Evolutionary conservation across 2,888 invertebrate species (phyloP).

Genomic region (Erebia palarica): DNA sequence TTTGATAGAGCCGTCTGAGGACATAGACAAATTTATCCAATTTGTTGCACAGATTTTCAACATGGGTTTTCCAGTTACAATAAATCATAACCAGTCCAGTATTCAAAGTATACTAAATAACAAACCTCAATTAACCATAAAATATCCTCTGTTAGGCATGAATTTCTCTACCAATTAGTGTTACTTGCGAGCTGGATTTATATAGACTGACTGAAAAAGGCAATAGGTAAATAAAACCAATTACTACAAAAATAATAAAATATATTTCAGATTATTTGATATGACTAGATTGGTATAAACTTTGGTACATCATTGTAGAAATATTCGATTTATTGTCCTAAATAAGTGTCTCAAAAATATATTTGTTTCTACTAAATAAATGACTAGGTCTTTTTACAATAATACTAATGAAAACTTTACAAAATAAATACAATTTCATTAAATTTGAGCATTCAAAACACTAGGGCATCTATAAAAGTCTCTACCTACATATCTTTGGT

Average conservation of each 20-base stretch:
- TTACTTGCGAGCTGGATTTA: too few species aligned
- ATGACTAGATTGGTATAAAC: constrained; percentile 66
- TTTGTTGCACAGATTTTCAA: too few species aligned
- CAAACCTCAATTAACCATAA: too few species aligned
- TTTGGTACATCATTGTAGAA: constrained; percentile 50
- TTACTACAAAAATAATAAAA: constrained; percentile 50
- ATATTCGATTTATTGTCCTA: constrained; percentile 43
- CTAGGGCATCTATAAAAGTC: constrained; percentile 67
- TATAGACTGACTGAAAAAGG: not conserved
- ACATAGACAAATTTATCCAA: too few species aligned
- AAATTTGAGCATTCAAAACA: constrained; percentile 73
- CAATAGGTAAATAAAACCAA: constrained; percentile 33
- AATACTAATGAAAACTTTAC: constrained; percentile 28
- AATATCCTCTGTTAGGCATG: too few species aligned
- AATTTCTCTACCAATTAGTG: too few species aligned
- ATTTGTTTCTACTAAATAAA: constrained; percentile 36
- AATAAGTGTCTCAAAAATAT: constrained; percentile 44
- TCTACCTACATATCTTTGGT: constrained; percentile 67
- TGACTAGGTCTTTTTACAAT: constrained; percentile 49
- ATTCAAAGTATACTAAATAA: too few species aligned
- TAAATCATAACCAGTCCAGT: too few species aligned
- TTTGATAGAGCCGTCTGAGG: too few species aligned
- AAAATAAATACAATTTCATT: constrained; percentile 38
- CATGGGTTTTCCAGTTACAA: too few species aligned
- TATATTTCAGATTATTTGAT: constrained; percentile 44